Base-by-base conservation (phyloP, 2,888 invertebrate genomes). In the Ptychoptera albimana region DNA sequence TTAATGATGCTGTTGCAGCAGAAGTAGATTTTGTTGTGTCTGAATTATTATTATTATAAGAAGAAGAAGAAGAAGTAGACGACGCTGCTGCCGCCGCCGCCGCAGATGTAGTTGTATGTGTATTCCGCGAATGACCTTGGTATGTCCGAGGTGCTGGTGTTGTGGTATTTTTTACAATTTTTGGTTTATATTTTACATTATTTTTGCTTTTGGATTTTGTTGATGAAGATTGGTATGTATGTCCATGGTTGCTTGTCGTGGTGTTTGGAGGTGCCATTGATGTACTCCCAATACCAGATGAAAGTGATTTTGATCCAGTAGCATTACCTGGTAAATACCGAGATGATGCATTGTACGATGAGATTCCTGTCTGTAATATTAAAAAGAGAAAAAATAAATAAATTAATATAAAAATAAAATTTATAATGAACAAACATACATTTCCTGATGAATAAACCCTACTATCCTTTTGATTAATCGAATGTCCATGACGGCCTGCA, bases 121-220 rank as follows among this genome's bases (percentile, higher is more conserved):
- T 46, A 34, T 47, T 15, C 10, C 45, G 45, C 31, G 39, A 31
- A 39, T 12, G 14, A 15, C 3, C 11, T 7, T 12, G n/a, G 23
- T 46, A 36, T 1, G 47, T 46, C 37, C 46, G 45, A 12, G 48
- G 47, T 32, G 49, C 39, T 8, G 48, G 46, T 42, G 46, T 42
- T 13, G 35, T 39, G 3, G 35, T 35, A 43, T 45, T 48, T 45
- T 46, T 46, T 16, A 45, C 45, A 45, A 45, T 47, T 49, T 47
- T 47, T 35, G 46, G 45, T 31, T 49, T 49, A 36, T 45, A 29
- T 43, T 46, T 45, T 7, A 37, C 37, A 2, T 43, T 45, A 31
- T 44, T 46, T 45, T 46, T 47, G 34, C 46, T 49, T 47, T 47
- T 49, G 12, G 47, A 45, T 5, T 39, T 35, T 2, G 39, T 1